Evolutionary conservation across 2,113 vertebrate species (phyloP).

Genomic region (Antigone vipio): DNA sequence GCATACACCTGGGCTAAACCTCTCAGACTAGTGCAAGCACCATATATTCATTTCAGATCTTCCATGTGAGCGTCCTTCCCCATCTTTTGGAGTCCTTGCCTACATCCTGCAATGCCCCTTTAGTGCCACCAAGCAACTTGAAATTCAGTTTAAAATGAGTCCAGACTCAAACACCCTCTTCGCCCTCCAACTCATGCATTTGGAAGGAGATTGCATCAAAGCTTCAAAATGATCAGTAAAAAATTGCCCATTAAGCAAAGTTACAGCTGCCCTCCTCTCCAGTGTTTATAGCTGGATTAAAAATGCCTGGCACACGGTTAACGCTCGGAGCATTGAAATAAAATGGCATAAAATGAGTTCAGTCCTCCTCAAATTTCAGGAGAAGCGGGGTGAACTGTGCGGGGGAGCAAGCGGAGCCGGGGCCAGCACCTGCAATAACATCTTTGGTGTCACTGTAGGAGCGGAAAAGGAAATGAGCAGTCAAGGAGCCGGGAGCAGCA

Average conservation of each 20-base stretch:
- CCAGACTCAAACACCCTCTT: not conserved
- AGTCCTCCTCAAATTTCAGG: slow-evolving; percentile 56
- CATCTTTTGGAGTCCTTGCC: not conserved
- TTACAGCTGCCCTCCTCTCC: not conserved
- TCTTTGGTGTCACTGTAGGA: not conserved
- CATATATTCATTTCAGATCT: not conserved
- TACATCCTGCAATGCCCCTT: not conserved
- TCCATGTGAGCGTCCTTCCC: not conserved
- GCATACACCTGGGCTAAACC: not conserved
- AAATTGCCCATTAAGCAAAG: not conserved
- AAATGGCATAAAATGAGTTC: slow-evolving; percentile 46
- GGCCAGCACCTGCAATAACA: slow-evolving; percentile 63
- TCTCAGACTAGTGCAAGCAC: not conserved
- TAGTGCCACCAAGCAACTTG: not conserved
- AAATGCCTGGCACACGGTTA: slow-evolving; percentile 9
- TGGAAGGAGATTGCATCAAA: not conserved
- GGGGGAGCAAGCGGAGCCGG: not conserved
- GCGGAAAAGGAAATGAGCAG: slow-evolving; percentile 35
- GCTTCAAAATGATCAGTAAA: not conserved
- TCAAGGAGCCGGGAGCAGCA: not conserved
- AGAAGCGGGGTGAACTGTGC: not conserved
- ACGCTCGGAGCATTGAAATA: slow-evolving; percentile 10
- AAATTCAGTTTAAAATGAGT: not conserved
- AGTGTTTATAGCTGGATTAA: not conserved
- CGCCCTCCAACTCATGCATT: not conserved